Base-by-base conservation (phyloP, 2,113 vertebrate species). In the Dipodomys spectabilis region DNA sequence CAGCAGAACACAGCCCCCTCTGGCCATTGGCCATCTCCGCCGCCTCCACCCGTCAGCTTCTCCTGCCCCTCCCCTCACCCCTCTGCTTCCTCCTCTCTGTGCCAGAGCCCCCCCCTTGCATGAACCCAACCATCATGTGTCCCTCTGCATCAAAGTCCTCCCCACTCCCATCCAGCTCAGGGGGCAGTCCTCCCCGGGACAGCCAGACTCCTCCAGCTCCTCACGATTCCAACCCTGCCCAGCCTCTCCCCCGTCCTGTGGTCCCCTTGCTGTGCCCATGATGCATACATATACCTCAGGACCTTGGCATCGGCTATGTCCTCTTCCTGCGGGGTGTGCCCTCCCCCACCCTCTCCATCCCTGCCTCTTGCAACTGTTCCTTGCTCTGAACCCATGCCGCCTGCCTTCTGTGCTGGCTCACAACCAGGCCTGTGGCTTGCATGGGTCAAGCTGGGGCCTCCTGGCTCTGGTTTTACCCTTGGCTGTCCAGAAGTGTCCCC, bases 41-140 rank as follows among this genome's bases (percentile, higher is more conserved):
- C 1, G 2, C 68, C 32, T 23, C 44, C 28, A 12, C 45, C 75
- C 11, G 2, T 53, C 49, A 53, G 49, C 0, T 9, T 10, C 0
- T 1, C 0, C 3, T 1, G 0, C 49, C 44, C 79, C 57, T 8
- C 4, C 15, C 6, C n/a, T 6, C 13, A 5, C 4, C 5, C 2
- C 3, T 53, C 20, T 11, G 1, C 22, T 8, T 53, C 49, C 19
- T 5, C 18, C n/a, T 57, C 71, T 49, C 86, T 0, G 5, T 22
- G 23, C 6, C 9, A 75, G 60, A 57, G 39, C 39, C 39, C 39
- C 39, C 39, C 39, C 8, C 25, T 9, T 39, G 23, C 0, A 3
- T 0, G 12, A 82, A n/a, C 74, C 19, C 1, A 3, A 16, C 4
- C 4, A n/a, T 44, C 49, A 8, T 44, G n/a, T 27, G 15, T 53